Evolutionary conservation across 2,113 vertebrate species (phyloP), one percentile per base, ranked within the genome.

Genomic region (Cyanoderma ruficeps): DNA sequence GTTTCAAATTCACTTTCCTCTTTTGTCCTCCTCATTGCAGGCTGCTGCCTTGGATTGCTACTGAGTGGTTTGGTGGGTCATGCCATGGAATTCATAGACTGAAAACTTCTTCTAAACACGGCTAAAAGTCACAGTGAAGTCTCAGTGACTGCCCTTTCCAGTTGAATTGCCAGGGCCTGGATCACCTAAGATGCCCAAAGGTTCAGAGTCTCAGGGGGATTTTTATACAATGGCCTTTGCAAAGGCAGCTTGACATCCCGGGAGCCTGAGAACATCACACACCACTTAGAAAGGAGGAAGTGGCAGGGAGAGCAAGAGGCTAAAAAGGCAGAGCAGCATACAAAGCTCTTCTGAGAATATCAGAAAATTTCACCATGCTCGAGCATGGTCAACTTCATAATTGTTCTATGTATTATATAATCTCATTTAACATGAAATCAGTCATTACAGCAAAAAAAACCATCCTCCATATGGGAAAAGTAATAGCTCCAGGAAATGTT

Each of bases 1-100:
- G 47, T 83, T 87, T 89, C 90, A 92, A 92, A 90, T 95, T 94
- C 90, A 46, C 88, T 95, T 96, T 94, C 90, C 88, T 75, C 76
- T 92, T 92, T 94, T 92, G 85, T 94, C 85, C 23, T 95, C 35
- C 77, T 94, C 94, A 81, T 78, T 89, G 92, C 85, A 95, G 92
- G 57, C 90, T 94, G 44, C n/a, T 96, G 65, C 39, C 57, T 64
- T 75, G 64, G 76, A 56, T 81, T 87, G 85, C 90, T 90, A 46
- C 88, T 3, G 28, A 71, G 72, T 64, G 83, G 90, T 92, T 96
- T 96, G 65, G 75, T 90, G 67, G 84, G 52, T 69, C 72, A 78
- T 64, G 33, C 47, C 56, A 24, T 14, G 25, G 76, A 75, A 88
- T 95, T 96, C 68, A 64, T 37, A 71, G 59, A 49, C 47, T 56